Conservation (phyloP, 2,113 vertebrate genomes). For the Verasper variegatus region DNA sequence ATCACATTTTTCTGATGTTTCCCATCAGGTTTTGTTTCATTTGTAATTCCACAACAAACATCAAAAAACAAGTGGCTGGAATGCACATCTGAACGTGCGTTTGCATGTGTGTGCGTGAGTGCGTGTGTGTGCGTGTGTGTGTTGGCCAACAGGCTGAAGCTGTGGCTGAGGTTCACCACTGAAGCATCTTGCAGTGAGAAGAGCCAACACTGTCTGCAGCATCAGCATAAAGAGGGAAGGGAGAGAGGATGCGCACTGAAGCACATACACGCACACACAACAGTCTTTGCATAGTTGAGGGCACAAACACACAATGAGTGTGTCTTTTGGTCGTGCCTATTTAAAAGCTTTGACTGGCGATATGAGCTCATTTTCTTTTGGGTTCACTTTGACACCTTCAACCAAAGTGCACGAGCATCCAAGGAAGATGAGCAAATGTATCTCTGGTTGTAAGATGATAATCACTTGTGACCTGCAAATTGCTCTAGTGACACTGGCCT, state of each 20-base stretch:
- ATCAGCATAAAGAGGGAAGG: slow-evolving; percentile 49
- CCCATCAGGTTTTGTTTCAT: too few species aligned
- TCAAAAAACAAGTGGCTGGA: neutral
- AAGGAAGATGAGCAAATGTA: neutral
- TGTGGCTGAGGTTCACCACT: slow-evolving; percentile 52
- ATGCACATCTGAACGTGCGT: neutral
- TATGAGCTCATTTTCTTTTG: too few species aligned
- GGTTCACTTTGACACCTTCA: neutral
- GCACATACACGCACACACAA: neutral
- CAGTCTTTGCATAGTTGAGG: neutral
- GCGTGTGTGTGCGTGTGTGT: too few species aligned
- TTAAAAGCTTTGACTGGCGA: too few species aligned
- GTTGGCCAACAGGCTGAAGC: slow-evolving; percentile 21
- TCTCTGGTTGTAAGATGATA: neutral
- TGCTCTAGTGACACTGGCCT: neutral
- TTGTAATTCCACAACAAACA: too few species aligned
- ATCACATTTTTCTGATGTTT: too few species aligned
- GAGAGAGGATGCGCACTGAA: neutral
- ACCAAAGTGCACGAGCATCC: neutral
- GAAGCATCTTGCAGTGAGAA: slow-evolving; percentile 48
- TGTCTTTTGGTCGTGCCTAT: neutral
- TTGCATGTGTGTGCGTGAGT: too few species aligned
- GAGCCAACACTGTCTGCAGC: slow-evolving; percentile 46
- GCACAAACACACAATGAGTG: neutral
- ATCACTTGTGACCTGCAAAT: neutral